Evolutionary conservation across 2,113 vertebrate genomes (phyloP).

Genomic region (Probosciger aterrimus): DNA sequence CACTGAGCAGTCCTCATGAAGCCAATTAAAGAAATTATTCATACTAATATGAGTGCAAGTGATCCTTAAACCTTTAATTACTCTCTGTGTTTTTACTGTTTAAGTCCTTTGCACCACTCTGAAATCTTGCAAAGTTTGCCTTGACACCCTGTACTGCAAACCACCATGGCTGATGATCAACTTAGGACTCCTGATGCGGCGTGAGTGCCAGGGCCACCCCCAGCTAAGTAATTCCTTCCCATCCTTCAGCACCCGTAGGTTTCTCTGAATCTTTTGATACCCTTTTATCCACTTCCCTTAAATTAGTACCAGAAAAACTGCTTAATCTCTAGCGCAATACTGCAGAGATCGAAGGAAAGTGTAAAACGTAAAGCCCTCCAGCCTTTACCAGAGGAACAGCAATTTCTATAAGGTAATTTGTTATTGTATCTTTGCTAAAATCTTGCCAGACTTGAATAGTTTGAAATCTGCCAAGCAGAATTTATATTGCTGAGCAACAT

Average conservation of each 20-base stretch:
- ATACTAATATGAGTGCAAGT: not conserved
- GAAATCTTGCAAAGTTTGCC: not conserved
- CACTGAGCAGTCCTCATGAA: not conserved
- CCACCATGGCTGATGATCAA: not conserved
- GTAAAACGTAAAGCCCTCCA: not conserved
- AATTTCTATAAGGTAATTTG: not conserved
- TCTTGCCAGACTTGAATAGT: not conserved
- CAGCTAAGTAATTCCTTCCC: not conserved
- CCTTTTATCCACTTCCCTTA: not conserved
- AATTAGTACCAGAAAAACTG: not conserved
- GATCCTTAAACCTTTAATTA: not conserved
- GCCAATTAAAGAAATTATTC: slow-evolving; percentile 16
- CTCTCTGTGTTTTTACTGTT: not conserved
- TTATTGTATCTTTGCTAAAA: not conserved
- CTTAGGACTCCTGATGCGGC: not conserved
- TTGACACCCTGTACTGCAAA: not conserved
- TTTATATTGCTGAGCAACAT: not conserved
- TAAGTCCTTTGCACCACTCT: not conserved
- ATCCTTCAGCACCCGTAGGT: not conserved
- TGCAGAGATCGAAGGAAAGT: not conserved
- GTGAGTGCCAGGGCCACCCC: not conserved
- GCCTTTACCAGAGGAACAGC: not conserved
- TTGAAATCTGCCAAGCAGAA: not conserved
- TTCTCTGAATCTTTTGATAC: not conserved
- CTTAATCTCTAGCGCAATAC: not conserved